These are phyloP conservation scores for Ageneiosus marmoratus DNA, from an alignment of 2,113 vertebrate species.

Conservation along the genomic window DNA sequence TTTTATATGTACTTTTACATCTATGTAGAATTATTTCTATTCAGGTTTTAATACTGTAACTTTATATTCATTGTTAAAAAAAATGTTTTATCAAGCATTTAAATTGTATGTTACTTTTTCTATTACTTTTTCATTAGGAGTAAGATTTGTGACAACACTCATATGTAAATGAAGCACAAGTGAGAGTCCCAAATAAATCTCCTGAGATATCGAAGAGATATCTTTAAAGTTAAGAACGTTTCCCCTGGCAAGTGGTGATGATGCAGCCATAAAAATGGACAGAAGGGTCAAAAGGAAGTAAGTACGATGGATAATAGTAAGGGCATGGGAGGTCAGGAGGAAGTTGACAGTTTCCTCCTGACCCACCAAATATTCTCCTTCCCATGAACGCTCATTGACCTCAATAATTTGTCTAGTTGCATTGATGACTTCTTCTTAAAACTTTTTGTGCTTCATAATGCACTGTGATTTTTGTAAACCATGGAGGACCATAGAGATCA, in stretches of 20 bases:
- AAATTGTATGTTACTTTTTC: neutral
- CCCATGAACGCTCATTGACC: conserved; percentile 90
- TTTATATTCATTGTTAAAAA: neutral
- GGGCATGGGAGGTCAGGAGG: conserved; percentile 75
- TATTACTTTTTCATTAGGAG: neutral
- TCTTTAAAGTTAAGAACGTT: neutral
- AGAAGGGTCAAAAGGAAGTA: conserved; percentile 75
- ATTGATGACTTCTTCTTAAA: conserved; percentile 44
- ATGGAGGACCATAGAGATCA: conserved; percentile 1
- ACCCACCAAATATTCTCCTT: conserved; percentile 83
- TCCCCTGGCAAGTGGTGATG: conserved; percentile 63
- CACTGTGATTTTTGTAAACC: conserved; percentile 18
- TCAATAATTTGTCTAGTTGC: conserved; percentile 62
- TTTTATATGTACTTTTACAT: too few relatives aligned
- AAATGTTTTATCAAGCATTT: neutral
- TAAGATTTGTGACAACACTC: too few relatives aligned
- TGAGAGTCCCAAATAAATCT: neutral
- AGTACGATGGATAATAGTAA: conserved; percentile 78
- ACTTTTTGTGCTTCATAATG: conserved; percentile 7
- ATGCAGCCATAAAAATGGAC: conserved; percentile 64
- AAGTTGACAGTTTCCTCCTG: conserved; percentile 85
- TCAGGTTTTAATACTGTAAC: neutral
- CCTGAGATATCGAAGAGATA: neutral
- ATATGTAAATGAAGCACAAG: neutral
- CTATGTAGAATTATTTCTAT: too few relatives aligned